Base-by-base conservation (phyloP, 2,888 invertebrate genomes). In the Torymus tubicola region DNA sequence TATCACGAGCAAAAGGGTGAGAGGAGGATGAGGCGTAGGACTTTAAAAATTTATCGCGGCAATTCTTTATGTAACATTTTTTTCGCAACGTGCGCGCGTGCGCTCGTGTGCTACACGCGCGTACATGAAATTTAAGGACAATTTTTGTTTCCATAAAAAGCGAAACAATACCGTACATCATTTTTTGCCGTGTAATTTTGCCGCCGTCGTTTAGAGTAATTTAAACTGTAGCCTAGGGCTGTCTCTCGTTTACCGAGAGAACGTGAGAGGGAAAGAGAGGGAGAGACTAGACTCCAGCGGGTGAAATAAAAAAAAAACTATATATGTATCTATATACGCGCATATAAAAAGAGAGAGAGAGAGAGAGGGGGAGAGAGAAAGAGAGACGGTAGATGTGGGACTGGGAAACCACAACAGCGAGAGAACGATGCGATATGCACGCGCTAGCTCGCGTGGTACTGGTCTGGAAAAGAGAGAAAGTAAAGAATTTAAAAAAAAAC, bases 201-300 rank as follows among this genome's bases (percentile, higher is more conserved):
- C 42, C 42, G 8, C 42, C 77, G 76, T 75, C 82, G 83, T 83
- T 84, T 83, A 81, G 80, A 83, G 81, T 81, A 79, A 79, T 83
- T 84, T 72, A 82, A 84, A 82, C 79, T 83, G 76, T 24, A 52
- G 55, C 18, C 31, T 31, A 31, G 13, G 8, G 16, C 18, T 5
- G 2, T 24, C 1, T 24, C 2, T 8, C 42, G 42, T 42, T 42
- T 42, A 8, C 8, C 42, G 42, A 8, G 42, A 42, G 10, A 42
- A 42, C 5, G 8, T 31, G 42, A 8, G 42, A 8, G 42, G 10
- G 42, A 42, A 8, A 42, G 42, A 42, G 42, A 21, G 10, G 8
- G 42, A 42, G 42, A 42, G 42, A 42, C 42, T 42, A 42, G 42
- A 11, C 13, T 16, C 63, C 53, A 50, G 5, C 0, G 2, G 1